A percentile compares a stretch with the other conserved stretches of the same genome.
Evolutionary conservation across 2,888 invertebrate species (phyloP).

Genomic region (Limnephilus marmoratus): DNA sequence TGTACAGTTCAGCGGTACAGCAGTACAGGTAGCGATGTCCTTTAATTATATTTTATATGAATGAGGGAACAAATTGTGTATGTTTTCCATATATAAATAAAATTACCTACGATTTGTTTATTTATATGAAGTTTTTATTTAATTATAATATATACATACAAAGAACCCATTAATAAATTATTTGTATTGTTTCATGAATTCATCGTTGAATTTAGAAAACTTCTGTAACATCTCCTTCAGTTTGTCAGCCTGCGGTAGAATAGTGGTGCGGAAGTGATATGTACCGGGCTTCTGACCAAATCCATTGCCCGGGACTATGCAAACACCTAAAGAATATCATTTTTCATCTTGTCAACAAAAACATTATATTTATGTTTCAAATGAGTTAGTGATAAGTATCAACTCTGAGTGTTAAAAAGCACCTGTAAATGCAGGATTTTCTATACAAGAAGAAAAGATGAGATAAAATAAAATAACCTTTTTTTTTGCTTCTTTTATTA

Average conservation of each 20-base stretch:
- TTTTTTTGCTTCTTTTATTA: too few relatives aligned
- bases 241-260: constrained; percentile 91
- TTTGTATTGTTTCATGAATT: constrained; percentile 85
- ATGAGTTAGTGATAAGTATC: not conserved
- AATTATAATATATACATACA: not conserved
- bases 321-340: constrained; percentile 83
- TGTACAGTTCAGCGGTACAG: constrained; percentile 56
- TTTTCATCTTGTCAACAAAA: not conserved
- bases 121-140: constrained; percentile 54
- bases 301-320: constrained; percentile 95
- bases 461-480: too few relatives aligned
- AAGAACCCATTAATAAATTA: constrained; percentile 66
- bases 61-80: constrained; percentile 72
- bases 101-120: constrained; percentile 70
- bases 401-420: not conserved
- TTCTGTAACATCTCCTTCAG: constrained; percentile 89
- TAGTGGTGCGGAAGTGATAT: constrained; percentile 96
- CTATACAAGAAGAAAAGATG: too few relatives aligned
- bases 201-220: constrained; percentile 89
- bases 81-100: constrained; percentile 71
- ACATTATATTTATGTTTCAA: not conserved
- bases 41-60: constrained; percentile 67
- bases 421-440: not conserved
- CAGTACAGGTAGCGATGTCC: constrained; percentile 54
- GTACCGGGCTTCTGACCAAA: constrained; percentile 97